Evolutionary conservation across 2,797 vertebrate genomes (phyloP).

Genomic region (Numenius phaeopus): DNA sequence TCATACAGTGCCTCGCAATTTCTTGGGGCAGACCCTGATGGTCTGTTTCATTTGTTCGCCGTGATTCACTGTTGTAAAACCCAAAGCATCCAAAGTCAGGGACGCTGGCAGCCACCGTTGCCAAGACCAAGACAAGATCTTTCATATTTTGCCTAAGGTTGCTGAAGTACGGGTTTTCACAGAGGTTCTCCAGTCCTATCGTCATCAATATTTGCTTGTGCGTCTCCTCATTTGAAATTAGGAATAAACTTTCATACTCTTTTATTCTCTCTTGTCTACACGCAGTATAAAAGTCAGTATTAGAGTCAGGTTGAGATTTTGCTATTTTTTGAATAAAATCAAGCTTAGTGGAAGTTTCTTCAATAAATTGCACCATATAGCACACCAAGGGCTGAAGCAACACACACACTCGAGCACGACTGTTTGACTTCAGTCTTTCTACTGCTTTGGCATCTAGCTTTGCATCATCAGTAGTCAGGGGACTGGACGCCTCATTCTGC

Average conservation of each 20-base stretch:
- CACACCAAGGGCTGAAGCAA: constrained; percentile 87
- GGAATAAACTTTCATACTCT: constrained; percentile 85
- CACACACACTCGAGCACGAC: constrained; percentile 89
- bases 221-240: constrained; percentile 81
- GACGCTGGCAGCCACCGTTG: constrained; percentile 87
- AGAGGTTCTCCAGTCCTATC: constrained; percentile 91
- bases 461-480: constrained; percentile 82
- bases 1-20: constrained; percentile 89
- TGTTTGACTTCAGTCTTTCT: constrained; percentile 93
- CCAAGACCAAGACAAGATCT: constrained; percentile 88
- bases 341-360: constrained; percentile 87
- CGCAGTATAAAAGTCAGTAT: constrained; percentile 81
- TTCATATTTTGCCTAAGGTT: constrained; percentile 92
- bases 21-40: constrained; percentile 85
- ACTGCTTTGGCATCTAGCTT: constrained; percentile 88
- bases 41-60: constrained; percentile 40
- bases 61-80: constrained; percentile 84
- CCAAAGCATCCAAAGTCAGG: constrained; percentile 83
- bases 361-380: constrained; percentile 87
- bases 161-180: constrained; percentile 90
- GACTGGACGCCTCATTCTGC: constrained; percentile 64
- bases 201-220: constrained; percentile 87
- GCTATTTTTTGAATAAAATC: constrained; percentile 89
- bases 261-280: constrained; percentile 83
- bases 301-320: constrained; percentile 74